phyloP scores from a whole-genome alignment of 2,797 vertebrate species.

The Uromys caudimaculatus region DNA sequence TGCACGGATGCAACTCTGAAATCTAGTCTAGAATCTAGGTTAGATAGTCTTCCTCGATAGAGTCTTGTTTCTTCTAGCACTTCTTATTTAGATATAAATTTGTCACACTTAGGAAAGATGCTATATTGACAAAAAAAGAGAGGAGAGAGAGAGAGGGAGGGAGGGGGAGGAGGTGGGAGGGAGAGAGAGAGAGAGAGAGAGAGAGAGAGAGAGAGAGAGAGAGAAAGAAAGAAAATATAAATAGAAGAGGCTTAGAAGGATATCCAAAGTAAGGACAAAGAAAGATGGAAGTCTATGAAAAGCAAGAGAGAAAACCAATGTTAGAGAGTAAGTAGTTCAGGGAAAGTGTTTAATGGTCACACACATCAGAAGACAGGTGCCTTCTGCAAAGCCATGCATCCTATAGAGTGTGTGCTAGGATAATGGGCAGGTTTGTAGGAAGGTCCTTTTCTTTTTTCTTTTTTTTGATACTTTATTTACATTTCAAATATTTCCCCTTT shows the following conservation, averaged over 20 bases:
- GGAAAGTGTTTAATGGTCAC: not conserved
- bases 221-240: not conserved
- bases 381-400: fast-evolving
- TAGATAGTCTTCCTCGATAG: not conserved
- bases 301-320: not conserved
- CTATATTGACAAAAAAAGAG: conserved; percentile 34
- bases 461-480: too few relatives aligned
- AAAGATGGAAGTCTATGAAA: not conserved
- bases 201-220: too few relatives aligned
- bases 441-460: not conserved
- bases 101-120: conserved; percentile 1
- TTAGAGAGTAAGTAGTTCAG: not conserved
- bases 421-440: not conserved
- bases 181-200: too few relatives aligned
- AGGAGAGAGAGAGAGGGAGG: too few relatives aligned
- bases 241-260: not conserved
- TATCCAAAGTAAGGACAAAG: not conserved
- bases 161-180: too few relatives aligned
- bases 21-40: not conserved
- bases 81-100: conserved; percentile 13
- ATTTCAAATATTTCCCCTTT: too few relatives aligned
- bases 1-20: not conserved
- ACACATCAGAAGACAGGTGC: fast-evolving
- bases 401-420: fast-evolving
- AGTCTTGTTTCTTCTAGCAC: not conserved